Evolutionary conservation across 2,888 invertebrate genomes (phyloP), one percentile per base, ranked within the genome.

Genomic region (Acanthopleura granulata): DNA sequence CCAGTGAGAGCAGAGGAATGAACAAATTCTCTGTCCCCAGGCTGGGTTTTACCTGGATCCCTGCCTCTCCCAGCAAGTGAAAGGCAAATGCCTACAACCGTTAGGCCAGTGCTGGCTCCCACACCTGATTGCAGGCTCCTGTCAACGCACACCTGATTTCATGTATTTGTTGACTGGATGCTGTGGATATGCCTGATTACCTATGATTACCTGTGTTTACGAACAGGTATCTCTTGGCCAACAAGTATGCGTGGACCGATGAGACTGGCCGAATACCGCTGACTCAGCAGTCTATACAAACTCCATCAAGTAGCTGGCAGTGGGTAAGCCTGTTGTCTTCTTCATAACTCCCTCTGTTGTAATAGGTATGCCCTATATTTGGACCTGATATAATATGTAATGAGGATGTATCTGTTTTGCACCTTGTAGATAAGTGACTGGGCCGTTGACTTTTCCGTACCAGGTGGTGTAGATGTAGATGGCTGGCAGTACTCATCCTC

Each of bases 401-500:
- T 18, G 57, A 57, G 3, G 57, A 57, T 57, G 12, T 57, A 9
- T 18, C 22, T 57, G 57, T 22, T 57, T 12, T 57, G 11, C 22
- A 57, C n/a, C 1, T 72, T 69, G 18, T 74, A 85, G 85, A 77
- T 79, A 29, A 95, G 95, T 0, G 97, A 97, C 88, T 97, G 97
- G 97, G 93, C 94, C 89, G 93, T 97, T n/a, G 97, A 97, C 91
- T 97, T 95, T 88, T 95, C 95, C 87, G 94, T 95, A 14, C 95
- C 95, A 0, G 96, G 96, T 0, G 97, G 97, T 1, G 96, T 95
- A 0, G 97, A 97, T 90, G 93, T 93, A 76, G 96, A 97, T 81
- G 97, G 97, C 1, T 97, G 97, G 97, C 97, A 97, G 88, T 97
- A 97, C 90, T 97, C 97, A 0, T 94, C 95, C 0, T 97, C 97